Evolutionary conservation across 2,888 invertebrate species (phyloP).

Genomic region (Drosophila kuntzei): DNA sequence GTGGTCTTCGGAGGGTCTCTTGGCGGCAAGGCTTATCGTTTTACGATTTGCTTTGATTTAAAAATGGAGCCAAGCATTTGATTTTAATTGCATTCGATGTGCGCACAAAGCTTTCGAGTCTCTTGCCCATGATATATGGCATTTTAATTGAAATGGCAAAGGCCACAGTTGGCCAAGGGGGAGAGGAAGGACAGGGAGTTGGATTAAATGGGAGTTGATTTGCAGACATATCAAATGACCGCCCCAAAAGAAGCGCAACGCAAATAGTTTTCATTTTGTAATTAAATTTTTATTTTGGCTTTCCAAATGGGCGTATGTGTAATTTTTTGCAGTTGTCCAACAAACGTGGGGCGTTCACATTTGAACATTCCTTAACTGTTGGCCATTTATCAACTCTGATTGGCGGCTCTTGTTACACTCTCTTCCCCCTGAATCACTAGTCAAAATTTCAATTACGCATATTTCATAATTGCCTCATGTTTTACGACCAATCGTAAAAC

Average conservation of each 20-base stretch:
- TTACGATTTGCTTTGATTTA: conserved; percentile 73
- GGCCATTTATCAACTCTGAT: conserved; percentile 34
- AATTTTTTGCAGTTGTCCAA: conserved; percentile 48
- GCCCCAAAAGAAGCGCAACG: conserved; percentile 39
- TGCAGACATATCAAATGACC: conserved; percentile 48
- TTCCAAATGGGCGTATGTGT: conserved; percentile 44
- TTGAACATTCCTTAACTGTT: conserved; percentile 14
- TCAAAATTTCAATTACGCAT: conserved; percentile 40
- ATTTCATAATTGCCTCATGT: conserved; percentile 24
- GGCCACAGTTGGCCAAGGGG: conserved; percentile 25
- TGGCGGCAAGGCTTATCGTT: conserved; percentile 60
- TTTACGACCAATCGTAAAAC: conserved; percentile 32
- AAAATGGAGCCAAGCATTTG: conserved; percentile 63
- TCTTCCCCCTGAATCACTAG: neutral
- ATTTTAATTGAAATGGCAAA: conserved; percentile 77
- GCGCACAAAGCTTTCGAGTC: conserved; percentile 42
- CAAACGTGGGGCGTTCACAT: conserved; percentile 21
- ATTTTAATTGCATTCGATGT: conserved; percentile 82
- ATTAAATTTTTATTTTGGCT: conserved; percentile 31
- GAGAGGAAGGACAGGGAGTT: neutral
- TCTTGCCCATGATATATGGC: conserved; percentile 63
- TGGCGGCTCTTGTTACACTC: conserved; percentile 16
- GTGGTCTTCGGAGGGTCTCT: conserved; percentile 53
- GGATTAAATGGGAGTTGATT: conserved; percentile 26
- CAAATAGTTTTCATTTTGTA: conserved; percentile 55